A percentile compares a stretch with the other conserved stretches of the same genome.
Evolutionary conservation across 2,797 vertebrate genomes (phyloP).

Genomic region (Anabas testudineus): DNA sequence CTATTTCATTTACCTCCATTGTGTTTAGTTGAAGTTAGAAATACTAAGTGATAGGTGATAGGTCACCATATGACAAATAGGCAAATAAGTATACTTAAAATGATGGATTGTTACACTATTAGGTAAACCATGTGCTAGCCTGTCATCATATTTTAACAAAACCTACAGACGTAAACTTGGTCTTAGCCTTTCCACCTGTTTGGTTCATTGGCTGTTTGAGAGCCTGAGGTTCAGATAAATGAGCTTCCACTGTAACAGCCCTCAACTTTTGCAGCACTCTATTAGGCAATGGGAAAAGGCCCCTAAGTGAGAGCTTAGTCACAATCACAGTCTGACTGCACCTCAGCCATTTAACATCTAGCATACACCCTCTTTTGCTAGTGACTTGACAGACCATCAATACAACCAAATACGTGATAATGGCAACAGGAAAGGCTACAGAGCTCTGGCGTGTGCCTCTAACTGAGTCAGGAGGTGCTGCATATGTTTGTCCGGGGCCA

Average conservation of each 20-base stretch:
- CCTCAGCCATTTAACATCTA: constrained; percentile 62
- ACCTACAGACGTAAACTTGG: background rate
- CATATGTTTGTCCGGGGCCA: constrained; percentile 15
- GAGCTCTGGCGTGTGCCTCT: constrained; percentile 35
- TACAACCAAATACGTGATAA: constrained; percentile 67
- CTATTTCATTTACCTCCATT: no score
- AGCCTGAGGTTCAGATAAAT: constrained; percentile 45
- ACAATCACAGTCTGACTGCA: constrained; percentile 57
- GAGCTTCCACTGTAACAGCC: constrained; percentile 54
- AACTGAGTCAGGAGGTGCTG: constrained; percentile 23
- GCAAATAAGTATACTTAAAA: no score
- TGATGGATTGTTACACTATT: no score
- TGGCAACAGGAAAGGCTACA: constrained; percentile 59
- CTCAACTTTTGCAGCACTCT: constrained; percentile 69
- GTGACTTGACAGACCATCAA: constrained; percentile 70
- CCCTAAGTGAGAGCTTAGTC: constrained; percentile 56
- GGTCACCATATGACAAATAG: no score
- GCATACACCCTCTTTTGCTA: constrained; percentile 37
- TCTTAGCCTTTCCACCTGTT: constrained; percentile 13
- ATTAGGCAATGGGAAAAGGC: constrained; percentile 64
- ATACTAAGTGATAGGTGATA: no score
- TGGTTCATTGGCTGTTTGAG: constrained; percentile 14
- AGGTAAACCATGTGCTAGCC: background rate
- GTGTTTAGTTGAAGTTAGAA: no score
- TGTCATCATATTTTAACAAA: background rate